Evolutionary conservation across 2,888 invertebrate species (phyloP), one percentile per base, ranked within the genome.

Genomic region (Mesoligia furuncula): DNA sequence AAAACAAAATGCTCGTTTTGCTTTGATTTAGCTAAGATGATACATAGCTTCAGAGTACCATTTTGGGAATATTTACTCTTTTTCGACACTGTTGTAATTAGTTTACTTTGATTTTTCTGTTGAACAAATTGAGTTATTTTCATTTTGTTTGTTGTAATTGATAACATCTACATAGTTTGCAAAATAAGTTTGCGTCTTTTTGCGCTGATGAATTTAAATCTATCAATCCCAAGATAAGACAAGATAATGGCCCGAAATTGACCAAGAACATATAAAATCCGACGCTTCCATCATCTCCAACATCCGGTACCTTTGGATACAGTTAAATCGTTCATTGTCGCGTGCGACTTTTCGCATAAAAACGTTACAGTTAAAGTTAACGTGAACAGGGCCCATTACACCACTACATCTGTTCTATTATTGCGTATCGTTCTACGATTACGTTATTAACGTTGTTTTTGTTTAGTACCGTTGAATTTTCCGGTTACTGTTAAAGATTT

Each of bases 341-440:
- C 84, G 81, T 87, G 84, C 74, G 48, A 61, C 67, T 80, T 75
- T 68, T 70, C 70, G 54, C 61, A 66, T 80, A 80, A 79, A 83
- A 85, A 76, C 75, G 66, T 75, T 73, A 86, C 87, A 81, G 82
- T 81, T 87, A 81, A 66, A 66, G 65, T 76, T 71, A 81, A 73
- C 79, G 77, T 65, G 72, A 66, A 70, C 54, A 73, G 45, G 62
- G 70, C 64, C 71, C 31, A 85, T 84, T 73, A 84, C 75, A 76
- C 61, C 64, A 79, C 85, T 78, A 78, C 79, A 24, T 68, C 68
- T 82, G 77, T 78, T 84, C 81, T 79, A 48, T 83, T 74, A 86
- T 76, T 83, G 79, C 75, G 81, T 83, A 77, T 78, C 80, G 39
- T 62, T 77, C 39, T 70, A 77, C 71, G 77, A 86, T 87, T 79